These are phyloP conservation scores for Adoxophyes honmai DNA, from an alignment of 1,140 invertebrate species.

Conservation along the genomic window DNA sequence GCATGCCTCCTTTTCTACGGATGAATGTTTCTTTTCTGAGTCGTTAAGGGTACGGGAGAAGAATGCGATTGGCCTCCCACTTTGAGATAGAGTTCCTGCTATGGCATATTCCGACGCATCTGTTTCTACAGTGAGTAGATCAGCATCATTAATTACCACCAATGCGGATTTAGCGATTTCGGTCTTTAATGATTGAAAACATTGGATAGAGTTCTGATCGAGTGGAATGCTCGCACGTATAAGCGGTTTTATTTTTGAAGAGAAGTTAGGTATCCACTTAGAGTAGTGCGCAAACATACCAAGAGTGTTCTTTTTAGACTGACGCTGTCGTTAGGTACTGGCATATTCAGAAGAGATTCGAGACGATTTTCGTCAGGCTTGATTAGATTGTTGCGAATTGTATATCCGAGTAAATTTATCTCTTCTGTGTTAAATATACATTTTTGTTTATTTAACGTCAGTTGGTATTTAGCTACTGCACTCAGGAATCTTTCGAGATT, in stretches of 20 bases:
- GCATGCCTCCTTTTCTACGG: no score
- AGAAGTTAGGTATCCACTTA: slow-evolving; percentile 28
- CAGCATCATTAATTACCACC: no score
- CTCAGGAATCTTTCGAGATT: slow-evolving; percentile 23
- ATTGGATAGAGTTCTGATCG: no score
- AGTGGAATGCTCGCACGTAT: neutral
- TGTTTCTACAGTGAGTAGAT: no score
- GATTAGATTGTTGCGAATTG: slow-evolving; percentile 12
- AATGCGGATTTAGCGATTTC: no score
- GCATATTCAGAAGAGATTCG: slow-evolving; percentile 19
- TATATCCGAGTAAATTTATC: slow-evolving; percentile 19
- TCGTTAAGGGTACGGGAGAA: slow-evolving; percentile 23
- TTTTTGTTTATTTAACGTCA: slow-evolving; percentile 22
- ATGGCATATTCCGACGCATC: no score
- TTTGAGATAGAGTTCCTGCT: no score
- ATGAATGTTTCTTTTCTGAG: slow-evolving; percentile 23
- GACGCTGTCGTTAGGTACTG: slow-evolving; percentile 16
- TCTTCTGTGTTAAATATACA: slow-evolving; percentile 1
- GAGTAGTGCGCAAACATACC: slow-evolving; percentile 31
- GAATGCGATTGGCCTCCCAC: slow-evolving; percentile 25
- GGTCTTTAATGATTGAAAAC: no score
- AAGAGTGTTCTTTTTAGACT: slow-evolving; percentile 22
- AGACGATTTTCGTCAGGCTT: slow-evolving; percentile 22
- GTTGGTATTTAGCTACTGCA: slow-evolving; percentile 17
- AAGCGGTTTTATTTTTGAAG: slow-evolving; percentile 20